A percentile compares a stretch with the other conserved stretches of the same genome.
These are phyloP conservation scores for Sycophila sp. DNA, from an alignment of 1,140 invertebrate genomes.

Conservation along the genomic window DNA sequence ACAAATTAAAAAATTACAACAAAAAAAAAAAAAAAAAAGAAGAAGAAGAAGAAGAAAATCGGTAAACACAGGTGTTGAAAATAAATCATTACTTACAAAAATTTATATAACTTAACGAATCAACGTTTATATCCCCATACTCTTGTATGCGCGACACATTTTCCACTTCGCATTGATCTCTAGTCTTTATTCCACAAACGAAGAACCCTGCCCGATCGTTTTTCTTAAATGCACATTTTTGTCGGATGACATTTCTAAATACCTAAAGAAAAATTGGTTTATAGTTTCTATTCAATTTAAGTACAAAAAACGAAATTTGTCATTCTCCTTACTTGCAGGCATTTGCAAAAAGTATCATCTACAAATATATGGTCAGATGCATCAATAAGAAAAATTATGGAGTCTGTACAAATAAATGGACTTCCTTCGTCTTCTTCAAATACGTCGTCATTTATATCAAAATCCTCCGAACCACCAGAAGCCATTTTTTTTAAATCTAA, in stretches of 20 bases:
- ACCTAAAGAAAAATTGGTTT: constrained; percentile 2
- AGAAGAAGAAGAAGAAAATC: neutral
- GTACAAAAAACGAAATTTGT: neutral
- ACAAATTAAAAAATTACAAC: neutral
- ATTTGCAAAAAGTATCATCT: neutral
- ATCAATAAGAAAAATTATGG: constrained; percentile 28
- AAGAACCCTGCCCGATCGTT: constrained; percentile 23
- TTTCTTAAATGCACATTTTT: constrained; percentile 25
- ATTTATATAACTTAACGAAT: constrained; percentile 15
- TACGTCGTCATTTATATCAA: neutral
- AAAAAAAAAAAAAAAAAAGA: too few relatives aligned
- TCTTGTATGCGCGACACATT: constrained; percentile 11
- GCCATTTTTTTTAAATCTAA: constrained; percentile 23
- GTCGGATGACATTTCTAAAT: constrained; percentile 1
- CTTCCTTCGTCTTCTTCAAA: constrained; percentile 1
- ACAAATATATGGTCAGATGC: neutral
- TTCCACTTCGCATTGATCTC: constrained; percentile 19
- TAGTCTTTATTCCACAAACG: constrained; percentile 14
- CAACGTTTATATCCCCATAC: constrained; percentile 9
- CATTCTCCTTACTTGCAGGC: constrained; percentile 20
- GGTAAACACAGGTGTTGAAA: neutral
- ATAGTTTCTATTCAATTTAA: neutral
- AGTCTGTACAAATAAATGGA: neutral
- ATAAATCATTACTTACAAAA: neutral
- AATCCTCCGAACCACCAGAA: neutral